Conservation (phyloP, 2,113 vertebrate genomes). For the Ptilonorhynchus violaceus region DNA sequence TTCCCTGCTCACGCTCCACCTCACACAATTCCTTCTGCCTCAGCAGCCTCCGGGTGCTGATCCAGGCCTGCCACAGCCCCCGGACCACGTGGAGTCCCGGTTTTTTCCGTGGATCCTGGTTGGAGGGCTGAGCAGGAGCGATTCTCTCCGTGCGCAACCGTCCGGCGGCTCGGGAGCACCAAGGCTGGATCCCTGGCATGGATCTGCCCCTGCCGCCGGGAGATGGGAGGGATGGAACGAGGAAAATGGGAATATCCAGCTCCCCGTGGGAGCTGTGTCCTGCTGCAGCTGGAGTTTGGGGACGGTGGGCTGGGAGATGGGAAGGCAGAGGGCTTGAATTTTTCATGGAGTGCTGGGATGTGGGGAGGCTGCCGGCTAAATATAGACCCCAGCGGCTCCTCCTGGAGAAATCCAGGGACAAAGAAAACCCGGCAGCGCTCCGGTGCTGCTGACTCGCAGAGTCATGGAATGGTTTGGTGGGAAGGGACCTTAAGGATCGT, state of each 20-base stretch:
- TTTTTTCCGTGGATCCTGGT: not conserved
- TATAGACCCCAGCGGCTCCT: not conserved
- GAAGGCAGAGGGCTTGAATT: not conserved
- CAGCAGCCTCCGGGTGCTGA: not conserved
- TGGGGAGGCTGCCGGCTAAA: not conserved
- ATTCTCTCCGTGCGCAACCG: not conserved
- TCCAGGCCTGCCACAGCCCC: not conserved
- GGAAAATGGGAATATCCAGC: not conserved
- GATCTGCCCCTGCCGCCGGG: not conserved
- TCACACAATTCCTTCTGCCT: not conserved
- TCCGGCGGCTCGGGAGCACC: not conserved
- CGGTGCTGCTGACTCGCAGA: not conserved
- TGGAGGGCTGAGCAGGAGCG: not conserved
- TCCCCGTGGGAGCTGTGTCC: not conserved
- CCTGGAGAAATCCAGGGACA: fast-evolving
- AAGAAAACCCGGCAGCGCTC: not conserved
- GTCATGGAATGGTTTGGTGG: not conserved
- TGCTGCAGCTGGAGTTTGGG: not conserved
- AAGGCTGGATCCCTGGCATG: not conserved
- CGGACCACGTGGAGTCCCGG: fast-evolving
- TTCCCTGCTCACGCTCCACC: not conserved
- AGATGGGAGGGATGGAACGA: fast-evolving
- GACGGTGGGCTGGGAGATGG: not conserved
- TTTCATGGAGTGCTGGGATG: not conserved
- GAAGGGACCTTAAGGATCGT: not conserved